phyloP scores from a whole-genome alignment of 2,888 invertebrate genomes.

The Ormyrus thymus region DNA sequence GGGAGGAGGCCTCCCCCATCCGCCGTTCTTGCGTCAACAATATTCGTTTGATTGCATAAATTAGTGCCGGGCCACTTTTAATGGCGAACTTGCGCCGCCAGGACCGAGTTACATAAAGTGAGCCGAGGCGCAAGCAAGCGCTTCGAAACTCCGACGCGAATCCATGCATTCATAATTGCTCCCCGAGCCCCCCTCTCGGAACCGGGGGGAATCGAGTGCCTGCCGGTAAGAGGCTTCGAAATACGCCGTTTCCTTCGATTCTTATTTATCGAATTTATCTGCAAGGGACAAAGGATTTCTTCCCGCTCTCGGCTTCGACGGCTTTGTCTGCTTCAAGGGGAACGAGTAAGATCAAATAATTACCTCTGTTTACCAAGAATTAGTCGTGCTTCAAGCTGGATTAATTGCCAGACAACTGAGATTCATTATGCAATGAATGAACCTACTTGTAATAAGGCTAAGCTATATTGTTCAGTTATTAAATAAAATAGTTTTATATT shows the following conservation, averaged over 20 bases:
- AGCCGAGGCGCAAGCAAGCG: not conserved
- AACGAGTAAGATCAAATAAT: too few species aligned
- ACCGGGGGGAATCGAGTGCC: not conserved
- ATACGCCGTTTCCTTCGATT: slow-evolving; percentile 26
- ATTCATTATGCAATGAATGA: too few species aligned
- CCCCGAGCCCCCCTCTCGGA: not conserved
- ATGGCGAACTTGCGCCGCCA: slow-evolving; percentile 18
- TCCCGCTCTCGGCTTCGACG: not conserved
- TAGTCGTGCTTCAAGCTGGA: too few species aligned
- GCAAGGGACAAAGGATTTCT: not conserved
- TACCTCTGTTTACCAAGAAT: too few species aligned
- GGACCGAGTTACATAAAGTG: not conserved
- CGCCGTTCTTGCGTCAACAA: slow-evolving; percentile 42
- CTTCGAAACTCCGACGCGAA: slow-evolving; percentile 10
- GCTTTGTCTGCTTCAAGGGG: not conserved
- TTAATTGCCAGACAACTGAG: too few species aligned
- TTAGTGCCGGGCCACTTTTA: slow-evolving; percentile 43
- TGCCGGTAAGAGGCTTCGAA: too few species aligned
- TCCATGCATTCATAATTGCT: slow-evolving; percentile 50
- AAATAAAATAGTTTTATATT: too few species aligned
- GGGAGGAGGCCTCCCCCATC: not conserved
- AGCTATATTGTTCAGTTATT: too few species aligned
- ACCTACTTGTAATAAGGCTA: too few species aligned
- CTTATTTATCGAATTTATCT: slow-evolving; percentile 24
- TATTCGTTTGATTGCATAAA: slow-evolving; percentile 56